phyloP scores from a whole-genome alignment of 2,888 invertebrate species.

The Eristalinus sepulchralis region DNA sequence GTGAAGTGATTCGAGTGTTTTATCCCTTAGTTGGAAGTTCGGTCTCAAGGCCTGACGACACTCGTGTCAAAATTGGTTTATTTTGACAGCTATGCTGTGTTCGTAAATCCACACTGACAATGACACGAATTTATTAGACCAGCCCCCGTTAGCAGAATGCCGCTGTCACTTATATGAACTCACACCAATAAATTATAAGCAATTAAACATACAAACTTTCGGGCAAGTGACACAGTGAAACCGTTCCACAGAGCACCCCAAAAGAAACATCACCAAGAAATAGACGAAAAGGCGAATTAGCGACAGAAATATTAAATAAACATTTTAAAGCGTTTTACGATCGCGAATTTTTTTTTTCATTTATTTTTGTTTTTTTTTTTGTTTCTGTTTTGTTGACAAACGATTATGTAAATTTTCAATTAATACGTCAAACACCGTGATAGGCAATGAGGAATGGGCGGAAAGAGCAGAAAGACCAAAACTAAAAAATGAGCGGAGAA shows the following conservation, averaged over 20 bases:
- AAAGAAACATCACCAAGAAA: neutral
- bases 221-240: constrained; percentile 24
- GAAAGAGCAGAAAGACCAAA: neutral
- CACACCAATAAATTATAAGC: constrained; percentile 26
- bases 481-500: neutral
- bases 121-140: neutral
- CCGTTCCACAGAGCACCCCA: constrained; percentile 5
- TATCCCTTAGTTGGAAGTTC: neutral
- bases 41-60: neutral
- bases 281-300: neutral
- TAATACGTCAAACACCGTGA: constrained; percentile 53
- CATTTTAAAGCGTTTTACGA: constrained; percentile 40
- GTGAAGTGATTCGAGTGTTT: neutral
- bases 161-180: constrained; percentile 8
- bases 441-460: constrained; percentile 26
- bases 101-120: neutral
- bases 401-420: constrained; percentile 55
- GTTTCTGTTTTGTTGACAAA: constrained; percentile 15
- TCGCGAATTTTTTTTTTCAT: constrained; percentile 29
- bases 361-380: neutral
- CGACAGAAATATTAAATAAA: constrained; percentile 16
- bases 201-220: constrained; percentile 34
- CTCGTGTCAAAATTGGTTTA: neutral
- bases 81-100: neutral
- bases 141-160: neutral